phyloP scores from a whole-genome alignment of 2,797 vertebrate species.

The Garrulus glandarius region DNA sequence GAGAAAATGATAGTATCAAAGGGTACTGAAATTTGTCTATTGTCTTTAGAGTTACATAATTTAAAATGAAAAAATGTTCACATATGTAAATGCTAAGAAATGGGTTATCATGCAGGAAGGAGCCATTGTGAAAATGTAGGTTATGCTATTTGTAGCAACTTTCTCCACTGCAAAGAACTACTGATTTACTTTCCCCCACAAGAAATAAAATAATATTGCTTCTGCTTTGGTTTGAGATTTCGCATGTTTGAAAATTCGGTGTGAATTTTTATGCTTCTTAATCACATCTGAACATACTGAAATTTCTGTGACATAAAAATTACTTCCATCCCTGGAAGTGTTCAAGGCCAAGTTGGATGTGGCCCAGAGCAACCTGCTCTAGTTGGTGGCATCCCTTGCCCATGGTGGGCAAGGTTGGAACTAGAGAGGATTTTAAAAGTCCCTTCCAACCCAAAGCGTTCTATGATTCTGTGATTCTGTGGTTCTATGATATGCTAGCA shows the following conservation, averaged over 20 bases:
- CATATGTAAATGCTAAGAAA: neutral
- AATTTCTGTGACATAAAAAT: neutral
- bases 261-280: neutral
- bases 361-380: neutral
- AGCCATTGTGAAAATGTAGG: neutral
- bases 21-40: neutral
- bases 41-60: neutral
- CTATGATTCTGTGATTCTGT: neutral
- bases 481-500: neutral
- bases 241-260: neutral
- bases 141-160: neutral
- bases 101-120: neutral
- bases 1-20: neutral
- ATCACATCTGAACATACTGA: neutral
- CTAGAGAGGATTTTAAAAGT: neutral
- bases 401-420: rapidly evolving
- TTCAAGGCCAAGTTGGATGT: neutral
- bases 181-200: neutral
- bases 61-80: neutral
- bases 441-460: neutral
- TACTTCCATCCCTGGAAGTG: neutral
- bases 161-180: neutral
- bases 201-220: neutral
- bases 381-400: neutral
- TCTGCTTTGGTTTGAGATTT: neutral